These are phyloP conservation scores for Argynnis bischoffii DNA, from an alignment of 2,888 invertebrate species.

Conservation along the genomic window DNA sequence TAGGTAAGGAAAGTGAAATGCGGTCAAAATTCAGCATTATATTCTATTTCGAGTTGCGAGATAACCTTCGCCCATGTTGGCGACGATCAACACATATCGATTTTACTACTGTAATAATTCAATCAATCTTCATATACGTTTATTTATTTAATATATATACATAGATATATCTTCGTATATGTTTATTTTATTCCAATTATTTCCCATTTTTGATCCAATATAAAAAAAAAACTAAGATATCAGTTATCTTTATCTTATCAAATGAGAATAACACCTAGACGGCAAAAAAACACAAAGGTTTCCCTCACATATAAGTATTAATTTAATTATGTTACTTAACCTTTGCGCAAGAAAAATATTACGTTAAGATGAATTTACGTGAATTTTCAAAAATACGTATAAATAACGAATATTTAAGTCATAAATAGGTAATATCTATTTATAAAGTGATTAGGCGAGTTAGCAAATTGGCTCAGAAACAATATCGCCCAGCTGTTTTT, in stretches of 20 bases:
- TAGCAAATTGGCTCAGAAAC: conserved; percentile 41
- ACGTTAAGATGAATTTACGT: too few species aligned
- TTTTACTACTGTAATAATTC: conserved; percentile 34
- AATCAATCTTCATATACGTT: conserved; percentile 26
- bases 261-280: too few species aligned
- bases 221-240: too few species aligned
- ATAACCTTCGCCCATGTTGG: conserved; percentile 33
- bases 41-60: conserved; percentile 30
- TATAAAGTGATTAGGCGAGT: conserved; percentile 34
- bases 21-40: conserved; percentile 22
- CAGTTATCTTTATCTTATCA: too few species aligned
- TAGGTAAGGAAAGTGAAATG: conserved; percentile 2
- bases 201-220: too few species aligned
- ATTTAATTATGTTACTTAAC: too few species aligned
- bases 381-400: not conserved
- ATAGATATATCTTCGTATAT: conserved; percentile 12
- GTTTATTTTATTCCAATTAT: conserved; percentile 1
- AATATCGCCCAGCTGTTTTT: conserved; percentile 32
- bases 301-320: too few species aligned
- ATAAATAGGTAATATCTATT: conserved; percentile 38
- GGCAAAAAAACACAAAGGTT: too few species aligned
- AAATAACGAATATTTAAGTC: conserved; percentile 17
- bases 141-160: not conserved
- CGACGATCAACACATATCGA: conserved; percentile 29
- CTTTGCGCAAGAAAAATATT: too few species aligned